Evolutionary conservation across 2,888 invertebrate genomes (phyloP), one percentile per base, ranked within the genome.

Genomic region (Acronicta psi): DNA sequence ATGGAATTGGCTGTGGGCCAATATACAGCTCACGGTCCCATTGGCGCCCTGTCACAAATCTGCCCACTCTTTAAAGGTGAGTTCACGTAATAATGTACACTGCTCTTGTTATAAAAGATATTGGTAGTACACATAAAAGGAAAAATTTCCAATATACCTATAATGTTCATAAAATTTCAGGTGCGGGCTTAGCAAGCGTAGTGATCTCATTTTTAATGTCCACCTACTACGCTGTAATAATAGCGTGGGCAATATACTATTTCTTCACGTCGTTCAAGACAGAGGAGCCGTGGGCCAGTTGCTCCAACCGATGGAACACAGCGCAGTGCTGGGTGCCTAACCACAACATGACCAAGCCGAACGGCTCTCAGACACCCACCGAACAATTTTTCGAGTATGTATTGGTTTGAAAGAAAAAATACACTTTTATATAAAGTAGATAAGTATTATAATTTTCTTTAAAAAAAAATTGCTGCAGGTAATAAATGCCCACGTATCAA

Each of bases 1-100:
- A 98, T 99, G 98, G 99, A 99, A 91, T 92, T 99, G 77, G 97
- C 98, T 40, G 95, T 99, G 69, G 99, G 99, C 34, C 99, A 99
- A 88, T 98, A 97, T 86, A 98, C 98, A 34, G 96, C 98, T 69
- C 95, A 98, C 79, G 99, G 99, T 57, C 98, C 98, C 41, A 98
- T 99, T 72, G 97, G 98, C 60, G 98, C 98, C 45, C 92, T 99
- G 76, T 97, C 97, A 69, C 98, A 98, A 92, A 95, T 99, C 67
- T 98, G 98, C 87, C 98, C 99, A 11, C 94, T 99, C 58, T 97
- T 98, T 78, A 98, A 98, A 97, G 99, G 98, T 98, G 89, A 87
- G 86, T 45, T 31, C n/a, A 45, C 16, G 17, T 20, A 34, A 5
- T n/a, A 3, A 9, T 4, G 14, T 5, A 29, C 10, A 29, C 10